These are phyloP conservation scores for Drosophila albomicans DNA, from an alignment of 1,140 invertebrate genomes.

Conservation along the genomic window DNA sequence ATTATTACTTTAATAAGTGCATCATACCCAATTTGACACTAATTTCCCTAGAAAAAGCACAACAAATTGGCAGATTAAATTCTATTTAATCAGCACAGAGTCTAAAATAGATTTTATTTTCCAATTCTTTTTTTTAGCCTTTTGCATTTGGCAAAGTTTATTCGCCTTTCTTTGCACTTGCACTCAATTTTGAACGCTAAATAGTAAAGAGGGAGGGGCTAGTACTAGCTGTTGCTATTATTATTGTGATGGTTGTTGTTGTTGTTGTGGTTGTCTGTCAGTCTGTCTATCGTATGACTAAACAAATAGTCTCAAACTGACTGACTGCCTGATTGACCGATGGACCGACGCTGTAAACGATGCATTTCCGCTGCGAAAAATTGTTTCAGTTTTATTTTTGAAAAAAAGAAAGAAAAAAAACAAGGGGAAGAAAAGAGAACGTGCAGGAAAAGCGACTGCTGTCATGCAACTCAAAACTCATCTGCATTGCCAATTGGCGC, in stretches of 20 bases:
- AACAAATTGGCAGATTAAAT: conserved; percentile 40
- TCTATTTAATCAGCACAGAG: conserved; percentile 56
- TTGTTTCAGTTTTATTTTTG: conserved; percentile 49
- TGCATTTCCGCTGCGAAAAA: conserved; percentile 75
- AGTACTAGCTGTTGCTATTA: conserved; percentile 5
- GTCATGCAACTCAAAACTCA: conserved; percentile 60
- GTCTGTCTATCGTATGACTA: conserved; percentile 60
- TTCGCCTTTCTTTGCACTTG: conserved; percentile 79
- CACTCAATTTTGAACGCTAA: conserved; percentile 63
- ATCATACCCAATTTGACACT: not conserved
- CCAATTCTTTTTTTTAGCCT: not conserved
- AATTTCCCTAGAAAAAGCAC: not conserved
- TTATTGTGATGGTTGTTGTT: conserved; percentile 10
- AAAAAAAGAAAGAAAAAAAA: conserved; percentile 27
- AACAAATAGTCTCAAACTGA: conserved; percentile 56
- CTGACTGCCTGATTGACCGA: conserved; percentile 42
- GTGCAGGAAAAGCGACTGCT: conserved; percentile 43
- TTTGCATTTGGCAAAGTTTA: conserved; percentile 65
- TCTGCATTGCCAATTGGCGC: conserved; percentile 76
- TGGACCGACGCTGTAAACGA: conserved; percentile 62
- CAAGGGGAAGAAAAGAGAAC: conserved; percentile 1
- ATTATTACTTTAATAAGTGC: not conserved
- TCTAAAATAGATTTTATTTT: conserved; percentile 52
- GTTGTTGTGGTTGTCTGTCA: conserved; percentile 18
- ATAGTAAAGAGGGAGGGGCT: not conserved